Percentiles rank a stretch among this genome's conserved stretches.
phyloP scores from a whole-genome alignment of 2,888 invertebrate species.

The Tenthredo amoena region DNA sequence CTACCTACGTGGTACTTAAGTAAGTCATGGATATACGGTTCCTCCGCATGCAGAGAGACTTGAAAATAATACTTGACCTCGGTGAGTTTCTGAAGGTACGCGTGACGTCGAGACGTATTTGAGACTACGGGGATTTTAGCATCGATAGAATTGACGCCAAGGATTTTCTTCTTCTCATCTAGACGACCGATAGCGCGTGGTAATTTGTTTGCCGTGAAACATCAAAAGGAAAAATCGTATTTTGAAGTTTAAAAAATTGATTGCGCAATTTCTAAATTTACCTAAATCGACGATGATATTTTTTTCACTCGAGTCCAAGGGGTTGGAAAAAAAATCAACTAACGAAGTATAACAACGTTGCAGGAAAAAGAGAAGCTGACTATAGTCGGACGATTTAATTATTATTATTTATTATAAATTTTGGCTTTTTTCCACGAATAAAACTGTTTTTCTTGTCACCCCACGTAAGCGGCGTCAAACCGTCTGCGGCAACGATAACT shows the following conservation, averaged over 20 bases:
- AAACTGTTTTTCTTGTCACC: not conserved
- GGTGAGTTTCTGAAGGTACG: not conserved
- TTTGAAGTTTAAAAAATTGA: not conserved
- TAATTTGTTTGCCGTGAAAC: not conserved
- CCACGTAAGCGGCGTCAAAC: slow-evolving; percentile 37
- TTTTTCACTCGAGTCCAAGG: not conserved
- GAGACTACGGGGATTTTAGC: slow-evolving; percentile 20
- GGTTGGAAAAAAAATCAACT: not conserved
- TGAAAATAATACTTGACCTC: slow-evolving; percentile 35
- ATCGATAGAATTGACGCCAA: slow-evolving; percentile 34
- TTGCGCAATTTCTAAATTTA: not conserved
- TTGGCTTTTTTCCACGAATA: not conserved
- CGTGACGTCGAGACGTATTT: not conserved
- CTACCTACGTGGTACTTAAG: not conserved
- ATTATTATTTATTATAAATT: not conserved
- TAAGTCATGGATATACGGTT: slow-evolving; percentile 23
- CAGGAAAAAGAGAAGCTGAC: not conserved
- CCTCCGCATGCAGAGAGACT: not conserved
- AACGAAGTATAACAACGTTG: no score
- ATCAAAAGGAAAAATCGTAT: not conserved
- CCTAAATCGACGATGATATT: not conserved
- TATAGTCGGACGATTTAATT: not conserved
- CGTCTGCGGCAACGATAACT: slow-evolving; percentile 38
- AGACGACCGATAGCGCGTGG: not conserved
- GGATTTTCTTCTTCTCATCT: not conserved